A percentile compares a stretch with the other conserved stretches of the same genome.
These are phyloP conservation scores for Liasis olivaceus DNA, from an alignment of 2,797 vertebrate genomes.

Conservation along the genomic window DNA sequence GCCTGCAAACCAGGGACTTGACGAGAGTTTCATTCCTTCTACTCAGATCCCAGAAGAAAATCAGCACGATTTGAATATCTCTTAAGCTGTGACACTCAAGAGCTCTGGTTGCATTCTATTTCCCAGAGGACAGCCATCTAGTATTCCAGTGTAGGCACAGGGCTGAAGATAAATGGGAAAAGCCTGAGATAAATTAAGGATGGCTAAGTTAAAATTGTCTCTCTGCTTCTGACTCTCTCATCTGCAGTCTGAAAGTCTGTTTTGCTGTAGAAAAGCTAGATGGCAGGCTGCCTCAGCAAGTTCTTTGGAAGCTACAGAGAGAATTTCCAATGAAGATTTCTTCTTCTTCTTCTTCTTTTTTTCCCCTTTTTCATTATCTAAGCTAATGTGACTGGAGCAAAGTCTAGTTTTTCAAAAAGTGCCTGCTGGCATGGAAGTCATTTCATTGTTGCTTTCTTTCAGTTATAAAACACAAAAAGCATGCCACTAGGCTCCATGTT, in stretches of 20 bases:
- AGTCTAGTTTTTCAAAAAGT: conserved; percentile 74
- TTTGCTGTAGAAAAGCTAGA: conserved; percentile 86
- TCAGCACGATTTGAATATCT: conserved; percentile 79
- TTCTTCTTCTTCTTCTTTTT: conserved; percentile 51
- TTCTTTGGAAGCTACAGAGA: conserved; percentile 80
- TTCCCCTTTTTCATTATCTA: conserved; percentile 73
- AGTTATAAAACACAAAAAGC: conserved; percentile 51
- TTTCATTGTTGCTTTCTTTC: conserved; percentile 64
- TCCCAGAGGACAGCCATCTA: conserved; percentile 77
- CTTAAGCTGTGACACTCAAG: conserved; percentile 76
- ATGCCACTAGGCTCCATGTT: conserved; percentile 27
- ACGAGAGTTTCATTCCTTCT: conserved; percentile 80
- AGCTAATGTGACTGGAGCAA: conserved; percentile 80
- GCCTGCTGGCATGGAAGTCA: conserved; percentile 71
- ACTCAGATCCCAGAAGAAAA: conserved; percentile 81
- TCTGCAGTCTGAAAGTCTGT: conserved; percentile 82
- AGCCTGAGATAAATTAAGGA: conserved; percentile 80
- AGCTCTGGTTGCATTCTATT: conserved; percentile 74
- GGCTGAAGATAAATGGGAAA: conserved; percentile 79
- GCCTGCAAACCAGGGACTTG: conserved; percentile 78
- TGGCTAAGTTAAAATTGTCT: conserved; percentile 82
- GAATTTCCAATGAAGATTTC: conserved; percentile 83
- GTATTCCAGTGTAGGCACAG: conserved; percentile 73
- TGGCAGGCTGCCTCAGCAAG: conserved; percentile 85
- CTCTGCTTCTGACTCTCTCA: conserved; percentile 79